Evolutionary conservation across 2,797 vertebrate genomes (phyloP).

Genomic region (Erethizon dorsatum): DNA sequence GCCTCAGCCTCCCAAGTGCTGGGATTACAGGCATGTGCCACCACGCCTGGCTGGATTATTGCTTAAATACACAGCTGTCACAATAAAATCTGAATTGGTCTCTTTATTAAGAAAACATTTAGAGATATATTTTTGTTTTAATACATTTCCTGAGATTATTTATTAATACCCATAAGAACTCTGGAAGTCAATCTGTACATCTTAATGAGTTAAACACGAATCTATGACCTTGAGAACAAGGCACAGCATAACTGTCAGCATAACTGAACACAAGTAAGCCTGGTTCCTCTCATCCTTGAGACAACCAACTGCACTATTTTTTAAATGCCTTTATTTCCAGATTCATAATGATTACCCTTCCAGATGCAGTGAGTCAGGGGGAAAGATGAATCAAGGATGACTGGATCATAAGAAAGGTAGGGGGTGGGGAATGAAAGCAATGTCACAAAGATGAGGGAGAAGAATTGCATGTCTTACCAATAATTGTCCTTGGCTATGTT

Average conservation of each 20-base stretch:
- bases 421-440: not conserved
- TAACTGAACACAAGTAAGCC: not conserved
- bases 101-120: not conserved
- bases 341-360: not conserved
- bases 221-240: not conserved
- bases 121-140: not conserved
- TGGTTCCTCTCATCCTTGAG: not conserved
- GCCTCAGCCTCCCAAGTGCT: not conserved
- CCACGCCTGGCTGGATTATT: not conserved
- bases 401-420: conserved; percentile 31
- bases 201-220: conserved; percentile 10
- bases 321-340: conserved; percentile 17
- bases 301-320: not conserved
- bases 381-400: conserved; percentile 55
- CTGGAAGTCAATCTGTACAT: not conserved
- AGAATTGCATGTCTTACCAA: not conserved
- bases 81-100: not conserved
- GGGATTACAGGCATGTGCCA: not conserved
- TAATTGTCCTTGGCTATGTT: not conserved
- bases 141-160: not conserved
- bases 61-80: not conserved
- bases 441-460: not conserved
- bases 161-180: not conserved
- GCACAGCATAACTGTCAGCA: not conserved
- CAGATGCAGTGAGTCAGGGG: conserved; percentile 52